Base-by-base conservation (phyloP, 2,113 vertebrate genomes). In the Rallus limicola region DNA sequence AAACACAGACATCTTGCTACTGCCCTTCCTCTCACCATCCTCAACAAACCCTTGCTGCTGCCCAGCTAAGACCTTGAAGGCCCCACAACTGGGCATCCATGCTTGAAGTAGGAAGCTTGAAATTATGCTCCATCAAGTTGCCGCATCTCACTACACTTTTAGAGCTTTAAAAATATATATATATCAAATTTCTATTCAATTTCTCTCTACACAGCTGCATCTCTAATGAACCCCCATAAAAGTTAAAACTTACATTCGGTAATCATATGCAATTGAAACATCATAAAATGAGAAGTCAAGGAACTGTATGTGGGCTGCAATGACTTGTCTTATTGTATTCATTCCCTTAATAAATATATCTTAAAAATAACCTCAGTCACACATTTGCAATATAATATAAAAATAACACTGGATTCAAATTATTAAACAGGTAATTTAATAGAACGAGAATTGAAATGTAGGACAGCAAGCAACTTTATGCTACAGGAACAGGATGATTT, bases 331-430 rank as follows among this genome's bases (percentile, higher is more conserved):
- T 95, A 92, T 93, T 96, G 85, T 97, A 94, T 94, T 97, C 86
- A 97, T 91, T 97, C 96, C 86, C 82, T 97, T 97, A 97, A 98
- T 97, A 97, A 97, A 98, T 96, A 96, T 85, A 94, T 44, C 94
- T 96, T 95, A 97, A 97, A 97, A 98, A 98, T 96, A 97, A 93
- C 86, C 96, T 95, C 84, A 95, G 90, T 96, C 86, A 93, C 85
- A 90, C 84, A 95, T 92, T 88, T 94, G 92, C 55, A 96, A 79
- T 89, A 69, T 72, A 96, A 94, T 95, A 86, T 86, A 97, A 97
- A 97, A 97, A 95, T 82, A 97, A 95, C 91, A 94, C 86, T 96
- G 93, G 72, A 96, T 95, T 96, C 93, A 97, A 97, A 96, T 92
- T 95, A 97, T 95, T 96, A 94, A 83, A 93, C 36, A 94, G 90